phyloP scores from a whole-genome alignment of 2,113 vertebrate species.

The Machaerirhynchus nigripectus region DNA sequence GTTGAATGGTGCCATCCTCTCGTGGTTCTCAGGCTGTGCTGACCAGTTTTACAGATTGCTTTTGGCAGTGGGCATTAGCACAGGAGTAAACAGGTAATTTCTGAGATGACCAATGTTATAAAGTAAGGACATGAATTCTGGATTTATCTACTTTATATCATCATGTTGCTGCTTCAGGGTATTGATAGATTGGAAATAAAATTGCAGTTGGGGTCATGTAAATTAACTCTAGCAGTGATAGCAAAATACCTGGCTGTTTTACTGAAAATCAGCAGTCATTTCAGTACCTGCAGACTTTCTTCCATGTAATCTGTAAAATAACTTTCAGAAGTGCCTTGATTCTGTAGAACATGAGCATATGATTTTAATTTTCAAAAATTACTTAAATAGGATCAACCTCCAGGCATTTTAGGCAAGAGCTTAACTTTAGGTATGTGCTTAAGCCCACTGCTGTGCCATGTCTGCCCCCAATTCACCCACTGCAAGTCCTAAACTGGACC shows the following conservation, averaged over 20 bases:
- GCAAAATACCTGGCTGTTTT: not conserved
- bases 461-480: not conserved
- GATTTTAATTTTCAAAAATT: not conserved
- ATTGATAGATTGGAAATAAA: not conserved
- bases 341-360: not conserved
- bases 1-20: fast-evolving
- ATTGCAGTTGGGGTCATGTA: not conserved
- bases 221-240: not conserved
- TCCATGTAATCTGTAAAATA: not conserved
- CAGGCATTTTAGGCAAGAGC: not conserved
- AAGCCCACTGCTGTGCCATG: not conserved
- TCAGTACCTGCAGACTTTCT: not conserved
- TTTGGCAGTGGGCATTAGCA: not conserved
- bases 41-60: not conserved
- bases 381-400: not conserved
- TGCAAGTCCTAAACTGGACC: not conserved
- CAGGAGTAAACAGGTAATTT: not conserved
- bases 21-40: not conserved
- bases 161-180: not conserved
- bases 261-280: not conserved
- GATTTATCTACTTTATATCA: not conserved
- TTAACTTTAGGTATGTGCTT: not conserved
- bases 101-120: not conserved
- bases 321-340: not conserved
- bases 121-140: not conserved